phyloP scores from a whole-genome alignment of 2,113 vertebrate species.

The Colistium nudipinnis region DNA sequence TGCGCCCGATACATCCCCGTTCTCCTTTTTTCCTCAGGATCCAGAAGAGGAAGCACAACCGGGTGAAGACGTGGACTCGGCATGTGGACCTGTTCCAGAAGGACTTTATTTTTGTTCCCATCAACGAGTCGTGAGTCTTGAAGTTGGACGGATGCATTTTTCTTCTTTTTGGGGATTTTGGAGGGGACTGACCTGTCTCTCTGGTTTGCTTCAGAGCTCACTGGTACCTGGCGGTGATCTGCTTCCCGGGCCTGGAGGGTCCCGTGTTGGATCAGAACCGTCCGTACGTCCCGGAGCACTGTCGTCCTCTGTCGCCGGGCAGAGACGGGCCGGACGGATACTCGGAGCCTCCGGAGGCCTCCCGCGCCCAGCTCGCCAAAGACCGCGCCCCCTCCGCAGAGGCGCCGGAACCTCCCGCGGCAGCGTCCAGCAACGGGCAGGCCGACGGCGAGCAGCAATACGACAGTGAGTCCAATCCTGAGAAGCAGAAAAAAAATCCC shows the following conservation, averaged over 20 bases:
- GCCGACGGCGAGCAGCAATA: conserved; percentile 39
- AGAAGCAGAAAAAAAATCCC: not conserved
- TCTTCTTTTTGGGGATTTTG: too few species aligned
- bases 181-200: too few species aligned
- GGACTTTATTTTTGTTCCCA: conserved; percentile 98
- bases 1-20: not conserved
- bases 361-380: conserved; percentile 39
- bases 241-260: conserved; percentile 92
- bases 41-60: conserved; percentile 92
- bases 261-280: conserved; percentile 87
- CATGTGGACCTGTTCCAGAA: conserved; percentile 99
- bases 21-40: conserved; percentile 78
- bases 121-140: conserved; percentile 96
- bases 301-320: conserved; percentile 71
- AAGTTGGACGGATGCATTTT: not conserved
- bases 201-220: conserved; percentile 85
- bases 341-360: conserved; percentile 32
- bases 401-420: conserved; percentile 1
- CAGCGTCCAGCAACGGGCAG: conserved; percentile 12
- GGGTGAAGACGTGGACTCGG: conserved; percentile 98
- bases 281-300: conserved; percentile 82
- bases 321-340: conserved; percentile 43
- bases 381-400: conserved; percentile 5
- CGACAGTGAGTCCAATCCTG: conserved; percentile 66
- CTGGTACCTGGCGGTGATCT: conserved; percentile 99